Conservation (phyloP, 2,113 vertebrate genomes). For the Leiothrix lutea region DNA sequence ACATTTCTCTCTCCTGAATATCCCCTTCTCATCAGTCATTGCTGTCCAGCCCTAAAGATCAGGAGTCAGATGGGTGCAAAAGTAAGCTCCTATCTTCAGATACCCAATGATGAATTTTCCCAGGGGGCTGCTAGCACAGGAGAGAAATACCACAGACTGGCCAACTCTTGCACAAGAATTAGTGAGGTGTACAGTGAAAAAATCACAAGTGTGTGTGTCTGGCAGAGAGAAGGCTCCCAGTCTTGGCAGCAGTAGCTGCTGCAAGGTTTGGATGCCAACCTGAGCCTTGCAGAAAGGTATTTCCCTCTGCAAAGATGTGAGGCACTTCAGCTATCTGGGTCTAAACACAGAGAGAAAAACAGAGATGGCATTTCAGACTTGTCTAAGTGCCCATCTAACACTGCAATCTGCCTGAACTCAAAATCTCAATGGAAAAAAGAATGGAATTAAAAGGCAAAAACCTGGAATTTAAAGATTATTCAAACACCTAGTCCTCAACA, state of each 20-base stretch:
- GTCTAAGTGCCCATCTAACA: background rate
- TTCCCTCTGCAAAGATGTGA: background rate
- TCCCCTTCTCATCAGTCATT: background rate
- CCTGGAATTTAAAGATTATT: background rate
- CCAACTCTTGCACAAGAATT: background rate
- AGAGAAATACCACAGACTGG: background rate
- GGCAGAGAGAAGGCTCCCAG: background rate
- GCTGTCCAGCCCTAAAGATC: background rate
- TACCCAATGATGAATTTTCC: background rate
- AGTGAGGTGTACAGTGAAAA: background rate
- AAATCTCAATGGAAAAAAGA: background rate
- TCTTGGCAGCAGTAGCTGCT: background rate
- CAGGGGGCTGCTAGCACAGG: background rate
- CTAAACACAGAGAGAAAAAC: background rate
- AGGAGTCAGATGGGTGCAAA: background rate
- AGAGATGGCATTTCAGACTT: background rate
- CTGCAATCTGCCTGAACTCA: background rate
- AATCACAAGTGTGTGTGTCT: background rate
- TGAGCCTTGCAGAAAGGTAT: background rate
- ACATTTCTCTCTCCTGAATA: background rate
- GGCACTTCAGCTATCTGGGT: background rate
- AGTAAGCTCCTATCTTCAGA: background rate
- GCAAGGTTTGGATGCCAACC: background rate
- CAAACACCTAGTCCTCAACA: background rate
- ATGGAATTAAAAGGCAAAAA: background rate